Conservation (phyloP, 2,797 vertebrate genomes). For the Hyperoplus lanceolatus region DNA sequence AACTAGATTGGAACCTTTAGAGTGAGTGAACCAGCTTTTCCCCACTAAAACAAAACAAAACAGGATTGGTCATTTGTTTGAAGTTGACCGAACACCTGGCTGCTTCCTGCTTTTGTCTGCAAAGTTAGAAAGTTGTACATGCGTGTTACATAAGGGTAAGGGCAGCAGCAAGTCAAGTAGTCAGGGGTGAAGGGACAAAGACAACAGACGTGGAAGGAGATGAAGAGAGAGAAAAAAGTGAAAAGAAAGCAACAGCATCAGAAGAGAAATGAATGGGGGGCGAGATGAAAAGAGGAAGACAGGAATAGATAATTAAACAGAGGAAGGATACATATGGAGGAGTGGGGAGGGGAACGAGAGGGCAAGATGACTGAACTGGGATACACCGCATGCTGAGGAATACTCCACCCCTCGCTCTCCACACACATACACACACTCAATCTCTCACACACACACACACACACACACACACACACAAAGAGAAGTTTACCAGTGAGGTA, state of each 20-base stretch:
- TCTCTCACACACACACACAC: constrained; percentile 12
- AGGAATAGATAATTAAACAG: constrained; percentile 65
- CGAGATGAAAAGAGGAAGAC: constrained; percentile 51
- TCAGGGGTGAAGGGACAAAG: not conserved
- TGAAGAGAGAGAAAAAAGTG: not conserved
- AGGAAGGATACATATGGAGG: constrained; percentile 56
- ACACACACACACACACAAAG: constrained; percentile 15
- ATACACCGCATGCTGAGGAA: constrained; percentile 61
- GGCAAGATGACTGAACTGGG: constrained; percentile 76
- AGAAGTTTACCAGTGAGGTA: constrained; percentile 75
- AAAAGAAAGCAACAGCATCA: constrained; percentile 12
- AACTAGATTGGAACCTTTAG: not conserved
- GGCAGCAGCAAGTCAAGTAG: not conserved
- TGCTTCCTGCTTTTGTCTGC: constrained; percentile 49
- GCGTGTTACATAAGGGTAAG: constrained; percentile 17
- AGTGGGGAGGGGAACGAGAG: constrained; percentile 49
- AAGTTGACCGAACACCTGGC: constrained; percentile 27
- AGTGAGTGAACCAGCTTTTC: not conserved
- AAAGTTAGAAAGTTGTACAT: constrained; percentile 5
- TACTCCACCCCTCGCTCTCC: constrained; percentile 61
- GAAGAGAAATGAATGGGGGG: constrained; percentile 18
- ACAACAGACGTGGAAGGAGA: constrained; percentile 5
- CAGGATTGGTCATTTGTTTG: not conserved
- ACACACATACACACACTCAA: not conserved
- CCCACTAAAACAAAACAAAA: too few species aligned